phyloP scores from a whole-genome alignment of 2,113 vertebrate genomes.

The Chiloscyllium plagiosum region DNA sequence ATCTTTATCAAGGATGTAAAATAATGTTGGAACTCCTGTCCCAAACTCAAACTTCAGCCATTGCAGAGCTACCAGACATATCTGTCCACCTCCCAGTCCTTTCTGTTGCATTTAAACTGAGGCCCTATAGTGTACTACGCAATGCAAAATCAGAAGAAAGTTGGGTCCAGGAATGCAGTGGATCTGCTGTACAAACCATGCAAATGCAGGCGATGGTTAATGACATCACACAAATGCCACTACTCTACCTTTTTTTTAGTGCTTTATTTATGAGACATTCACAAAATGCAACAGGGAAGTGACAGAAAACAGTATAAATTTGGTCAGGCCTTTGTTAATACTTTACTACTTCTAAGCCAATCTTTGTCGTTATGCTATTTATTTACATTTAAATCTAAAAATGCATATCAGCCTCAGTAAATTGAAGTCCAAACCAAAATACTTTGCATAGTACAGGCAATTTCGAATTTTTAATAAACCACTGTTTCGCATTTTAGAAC shows the following conservation, averaged over 20 bases:
- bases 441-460: background rate
- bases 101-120: background rate
- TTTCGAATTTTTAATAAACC: constrained; percentile 26
- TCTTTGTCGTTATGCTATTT: background rate
- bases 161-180: background rate
- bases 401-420: constrained; percentile 16
- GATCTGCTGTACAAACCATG: background rate
- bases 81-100: background rate
- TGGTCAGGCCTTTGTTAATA: background rate
- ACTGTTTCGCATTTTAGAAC: background rate
- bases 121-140: too few relatives aligned
- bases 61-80: background rate
- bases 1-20: background rate
- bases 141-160: background rate
- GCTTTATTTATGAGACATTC: background rate
- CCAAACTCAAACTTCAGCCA: background rate
- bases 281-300: background rate
- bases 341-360: background rate
- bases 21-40: background rate
- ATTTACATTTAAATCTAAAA: constrained; percentile 1
- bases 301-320: background rate
- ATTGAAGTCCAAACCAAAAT: constrained; percentile 2
- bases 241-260: background rate
- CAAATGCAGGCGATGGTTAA: background rate
- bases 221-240: background rate